phyloP scores from a whole-genome alignment of 2,888 invertebrate species.

The Embidobia sp. region DNA sequence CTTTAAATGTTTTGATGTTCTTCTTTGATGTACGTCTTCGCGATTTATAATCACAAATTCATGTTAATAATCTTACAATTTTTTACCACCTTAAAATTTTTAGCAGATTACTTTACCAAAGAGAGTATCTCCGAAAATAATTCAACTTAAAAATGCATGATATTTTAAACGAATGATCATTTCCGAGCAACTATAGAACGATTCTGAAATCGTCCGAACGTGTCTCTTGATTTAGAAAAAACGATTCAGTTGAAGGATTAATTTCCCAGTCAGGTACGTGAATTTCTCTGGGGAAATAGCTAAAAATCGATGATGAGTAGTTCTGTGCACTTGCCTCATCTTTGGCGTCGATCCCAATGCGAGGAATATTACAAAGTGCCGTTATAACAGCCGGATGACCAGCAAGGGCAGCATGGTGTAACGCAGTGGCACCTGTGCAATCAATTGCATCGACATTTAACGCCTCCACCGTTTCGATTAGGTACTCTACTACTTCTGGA shows the following conservation, averaged over 20 bases:
- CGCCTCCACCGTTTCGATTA: slow-evolving; percentile 84
- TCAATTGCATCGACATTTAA: slow-evolving; percentile 85
- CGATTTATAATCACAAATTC: too few relatives aligned
- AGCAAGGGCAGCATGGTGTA: slow-evolving; percentile 89
- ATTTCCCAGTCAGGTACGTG: neutral
- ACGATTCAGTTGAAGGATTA: neutral
- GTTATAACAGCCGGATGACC: slow-evolving; percentile 87
- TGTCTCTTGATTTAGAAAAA: too few relatives aligned
- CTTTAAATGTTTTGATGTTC: too few relatives aligned
- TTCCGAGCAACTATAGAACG: too few relatives aligned
- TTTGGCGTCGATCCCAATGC: slow-evolving; percentile 41
- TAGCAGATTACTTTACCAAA: too few relatives aligned
- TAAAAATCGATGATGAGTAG: slow-evolving; percentile 2
- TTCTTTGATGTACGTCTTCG: too few relatives aligned
- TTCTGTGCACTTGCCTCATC: slow-evolving; percentile 40
- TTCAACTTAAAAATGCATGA: too few relatives aligned
- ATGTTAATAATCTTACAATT: too few relatives aligned
- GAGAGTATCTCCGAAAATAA: too few relatives aligned
- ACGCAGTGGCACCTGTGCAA: slow-evolving; percentile 87
- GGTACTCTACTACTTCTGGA: slow-evolving; percentile 83
- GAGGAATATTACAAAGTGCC: slow-evolving; percentile 82
- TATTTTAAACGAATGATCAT: too few relatives aligned
- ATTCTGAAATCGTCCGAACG: too few relatives aligned
- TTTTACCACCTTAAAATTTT: too few relatives aligned
- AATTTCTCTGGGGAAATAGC: slow-evolving; percentile 8